Base-by-base conservation (phyloP, 2,888 invertebrate genomes). In the Melinopterus prodromus region DNA sequence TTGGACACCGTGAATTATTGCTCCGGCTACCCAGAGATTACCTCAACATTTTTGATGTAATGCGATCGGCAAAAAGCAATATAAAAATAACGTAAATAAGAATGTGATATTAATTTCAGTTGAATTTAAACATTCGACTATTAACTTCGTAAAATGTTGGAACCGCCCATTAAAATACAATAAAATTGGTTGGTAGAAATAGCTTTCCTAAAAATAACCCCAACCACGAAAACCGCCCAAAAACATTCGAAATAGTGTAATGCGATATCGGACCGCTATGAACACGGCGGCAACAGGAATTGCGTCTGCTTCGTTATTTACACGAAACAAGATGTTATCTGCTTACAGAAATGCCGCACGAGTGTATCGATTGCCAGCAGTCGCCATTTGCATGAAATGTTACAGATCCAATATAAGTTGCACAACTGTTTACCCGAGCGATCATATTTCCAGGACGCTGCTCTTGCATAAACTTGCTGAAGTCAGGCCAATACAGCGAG, bases 371-470 rank as follows among this genome's bases (percentile, higher is more conserved):
- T 53, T 53, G 53, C 9, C 5, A 53, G 53, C 53, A 53, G 53
- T 53, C 53, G 53, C 74, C 74, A 74, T 74, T 74, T 74, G 74
- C 74, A 74, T 74, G 74, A 74, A 74, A 74, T 74, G 74, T 74
- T 74, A 36, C 74, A 37, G 36, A 35, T 74, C 26, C 36, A 35
- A 74, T 37, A 35, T 35, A 74, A 74, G 36, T 74, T 74, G 74
- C 74, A 74, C 53, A 53, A 53, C 53, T 53, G 53, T 53, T 53
- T 53, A 53, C 53, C 53, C 9, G 12, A 53, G 53, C 74, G 74
- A 74, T 74, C 74, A 74, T 74, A 37, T 74, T 74, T 74, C 74
- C 36, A 74, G n/a, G 37, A 74, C 35, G 74, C 37, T 37, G 36
- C 35, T 74, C 74, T 36, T 74, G 16, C 74, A 37, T 74, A 37